Percentiles rank a stretch among this genome's conserved stretches.
Evolutionary conservation across 1,140 invertebrate species (phyloP).

Genomic region (Caenorhabditis elegans): WBcel235 BX284605.5:11335001-11335500

Average conservation of each 20-base stretch:
- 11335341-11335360: neutral
- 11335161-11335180: neutral
- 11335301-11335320: neutral
- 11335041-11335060: too few species aligned
- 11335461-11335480: conserved; percentile 23
- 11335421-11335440: too few species aligned
- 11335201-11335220: conserved; percentile 20
- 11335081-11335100: too few species aligned
- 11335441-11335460: too few species aligned
- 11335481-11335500: neutral
- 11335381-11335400: neutral
- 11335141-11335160: conserved; percentile 25
- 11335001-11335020: too few species aligned
- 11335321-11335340: neutral
- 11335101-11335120: neutral
- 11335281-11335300: conserved; percentile 14
- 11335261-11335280: conserved; percentile 29
- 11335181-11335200: conserved; percentile 11
- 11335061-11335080: too few species aligned
- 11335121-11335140: conserved; percentile 27
- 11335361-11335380: neutral
- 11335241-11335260: neutral
- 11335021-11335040: too few species aligned
- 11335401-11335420: neutral
- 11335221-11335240: conserved; percentile 23